These are phyloP conservation scores for Bubalus kerabau DNA, from an alignment of 2,113 vertebrate species.

Conservation along the genomic window DNA sequence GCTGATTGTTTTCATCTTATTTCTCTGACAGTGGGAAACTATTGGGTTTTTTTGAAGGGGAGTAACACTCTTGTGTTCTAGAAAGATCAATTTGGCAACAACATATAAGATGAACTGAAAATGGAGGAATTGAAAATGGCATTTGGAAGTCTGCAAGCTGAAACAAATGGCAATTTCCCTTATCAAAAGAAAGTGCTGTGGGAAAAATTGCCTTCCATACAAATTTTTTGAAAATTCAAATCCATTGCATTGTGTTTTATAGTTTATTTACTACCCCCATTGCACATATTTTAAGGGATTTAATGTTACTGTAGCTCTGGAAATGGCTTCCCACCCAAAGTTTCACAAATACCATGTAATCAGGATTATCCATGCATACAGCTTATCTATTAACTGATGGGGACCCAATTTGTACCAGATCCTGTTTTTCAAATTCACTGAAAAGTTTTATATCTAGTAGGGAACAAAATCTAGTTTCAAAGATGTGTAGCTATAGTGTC, in stretches of 20 bases:
- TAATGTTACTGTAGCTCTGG: not conserved
- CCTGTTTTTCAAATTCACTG: not conserved
- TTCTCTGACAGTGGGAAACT: not conserved
- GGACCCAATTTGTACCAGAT: not conserved
- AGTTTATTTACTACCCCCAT: not conserved
- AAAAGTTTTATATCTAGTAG: not conserved
- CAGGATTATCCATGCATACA: not conserved
- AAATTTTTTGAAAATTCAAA: not conserved
- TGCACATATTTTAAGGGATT: not conserved
- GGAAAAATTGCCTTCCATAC: not conserved
- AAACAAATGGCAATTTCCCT: not conserved
- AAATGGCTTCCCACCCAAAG: not conserved
- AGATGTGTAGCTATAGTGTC: not conserved
- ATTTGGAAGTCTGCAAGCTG: constrained; percentile 1
- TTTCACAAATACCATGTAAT: not conserved
- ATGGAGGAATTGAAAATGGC: not conserved
- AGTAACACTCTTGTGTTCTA: not conserved
- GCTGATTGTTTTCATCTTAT: not conserved
- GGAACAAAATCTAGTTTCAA: not conserved
- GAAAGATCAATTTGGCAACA: constrained; percentile 27
- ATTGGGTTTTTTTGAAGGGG: not conserved
- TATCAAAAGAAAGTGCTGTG: not conserved
- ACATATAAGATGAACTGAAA: not conserved
- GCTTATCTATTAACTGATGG: not conserved
- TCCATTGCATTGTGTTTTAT: not conserved